phyloP scores from a whole-genome alignment of 1,140 invertebrate genomes.

The Hyposmocoma kahamanoa region DNA sequence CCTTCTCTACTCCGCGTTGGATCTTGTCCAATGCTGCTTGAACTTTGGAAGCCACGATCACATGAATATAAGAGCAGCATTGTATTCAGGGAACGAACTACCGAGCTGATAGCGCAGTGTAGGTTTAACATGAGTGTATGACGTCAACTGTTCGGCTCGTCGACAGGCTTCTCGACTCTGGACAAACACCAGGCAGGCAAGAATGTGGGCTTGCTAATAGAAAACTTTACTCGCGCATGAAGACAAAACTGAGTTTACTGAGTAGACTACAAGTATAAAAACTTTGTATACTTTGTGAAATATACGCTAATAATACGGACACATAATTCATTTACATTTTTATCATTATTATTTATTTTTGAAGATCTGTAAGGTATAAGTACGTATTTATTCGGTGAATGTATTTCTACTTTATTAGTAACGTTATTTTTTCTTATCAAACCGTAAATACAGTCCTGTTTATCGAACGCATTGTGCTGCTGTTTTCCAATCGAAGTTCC shows the following conservation, averaged over 20 bases:
- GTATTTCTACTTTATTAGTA: too few relatives aligned
- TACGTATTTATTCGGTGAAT: too few relatives aligned
- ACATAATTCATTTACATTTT: too few relatives aligned
- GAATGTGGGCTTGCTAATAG: not conserved
- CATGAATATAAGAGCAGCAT: conserved; percentile 13
- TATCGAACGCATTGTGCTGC: conserved; percentile 47
- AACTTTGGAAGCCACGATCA: not conserved
- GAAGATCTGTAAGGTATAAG: too few relatives aligned
- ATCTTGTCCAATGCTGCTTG: conserved; percentile 15
- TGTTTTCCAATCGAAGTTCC: conserved; percentile 52
- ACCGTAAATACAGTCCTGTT: conserved; percentile 33
- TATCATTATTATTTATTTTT: too few relatives aligned
- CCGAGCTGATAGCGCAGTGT: conserved; percentile 30
- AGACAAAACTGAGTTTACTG: conserved; percentile 20
- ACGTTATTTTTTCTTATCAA: conserved; percentile 20
- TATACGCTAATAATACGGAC: too few relatives aligned
- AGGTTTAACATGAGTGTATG: conserved; percentile 57
- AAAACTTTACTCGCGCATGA: conserved; percentile 42
- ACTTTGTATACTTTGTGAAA: not conserved
- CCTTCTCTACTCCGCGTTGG: conserved; percentile 6
- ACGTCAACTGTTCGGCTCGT: conserved; percentile 68
- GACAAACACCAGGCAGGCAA: conserved; percentile 47
- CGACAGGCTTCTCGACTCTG: conserved; percentile 62
- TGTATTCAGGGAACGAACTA: conserved; percentile 9
- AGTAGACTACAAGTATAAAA: conserved; percentile 22